A percentile compares a stretch with the other conserved stretches of the same genome.
phyloP scores from a whole-genome alignment of 2,797 vertebrate genomes.

The Muscicapa striata region DNA sequence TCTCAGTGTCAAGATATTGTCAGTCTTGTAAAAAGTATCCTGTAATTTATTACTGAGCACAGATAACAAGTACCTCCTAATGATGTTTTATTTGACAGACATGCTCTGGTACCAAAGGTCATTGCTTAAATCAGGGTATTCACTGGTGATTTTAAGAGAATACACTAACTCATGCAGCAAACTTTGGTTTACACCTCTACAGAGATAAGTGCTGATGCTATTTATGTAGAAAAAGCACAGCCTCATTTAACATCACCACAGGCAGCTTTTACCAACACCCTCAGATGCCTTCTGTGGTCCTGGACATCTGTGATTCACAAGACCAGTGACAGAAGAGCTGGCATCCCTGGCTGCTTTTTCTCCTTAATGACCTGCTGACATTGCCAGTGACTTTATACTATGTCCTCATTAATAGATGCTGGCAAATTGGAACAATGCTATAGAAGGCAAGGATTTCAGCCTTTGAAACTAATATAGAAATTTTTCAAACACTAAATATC shows the following conservation, averaged over 20 bases:
- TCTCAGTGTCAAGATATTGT: background rate
- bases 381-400: background rate
- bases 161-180: background rate
- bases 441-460: background rate
- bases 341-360: background rate
- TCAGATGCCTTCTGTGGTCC: background rate
- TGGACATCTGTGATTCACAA: background rate
- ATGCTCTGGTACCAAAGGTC: background rate
- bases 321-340: background rate
- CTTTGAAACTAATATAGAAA: background rate
- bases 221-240: conserved; percentile 1
- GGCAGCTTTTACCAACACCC: background rate
- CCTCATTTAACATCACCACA: background rate
- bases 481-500: background rate
- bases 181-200: background rate
- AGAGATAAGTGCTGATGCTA: background rate
- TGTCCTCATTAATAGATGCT: background rate
- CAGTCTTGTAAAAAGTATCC: background rate
- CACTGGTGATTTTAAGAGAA: background rate
- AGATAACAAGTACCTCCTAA: background rate
- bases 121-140: background rate
- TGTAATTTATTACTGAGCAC: background rate
- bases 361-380: background rate
- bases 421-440: background rate
- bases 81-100: background rate